Conservation (phyloP, 2,113 vertebrate genomes). For the Micromys minutus region DNA sequence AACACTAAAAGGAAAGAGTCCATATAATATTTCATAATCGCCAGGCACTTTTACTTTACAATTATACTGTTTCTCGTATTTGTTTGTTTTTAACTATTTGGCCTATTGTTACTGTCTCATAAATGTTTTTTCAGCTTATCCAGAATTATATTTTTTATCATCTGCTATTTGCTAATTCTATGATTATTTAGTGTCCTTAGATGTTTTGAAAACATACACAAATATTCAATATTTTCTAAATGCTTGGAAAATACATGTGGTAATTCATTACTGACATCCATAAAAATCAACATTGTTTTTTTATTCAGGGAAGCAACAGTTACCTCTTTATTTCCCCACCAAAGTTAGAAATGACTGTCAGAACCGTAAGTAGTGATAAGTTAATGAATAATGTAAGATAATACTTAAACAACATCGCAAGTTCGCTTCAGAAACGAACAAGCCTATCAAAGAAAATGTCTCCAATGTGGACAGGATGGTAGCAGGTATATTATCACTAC, state of each 20-base stretch:
- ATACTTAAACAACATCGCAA: slow-evolving; percentile 58
- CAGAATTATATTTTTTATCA: slow-evolving; percentile 21
- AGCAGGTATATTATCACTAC: slow-evolving; percentile 75
- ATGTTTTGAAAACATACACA: slow-evolving; percentile 21
- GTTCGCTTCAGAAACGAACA: slow-evolving; percentile 66
- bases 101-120: neutral
- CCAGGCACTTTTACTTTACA: slow-evolving; percentile 8
- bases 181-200: neutral
- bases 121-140: slow-evolving; percentile 24
- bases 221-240: slow-evolving; percentile 31
- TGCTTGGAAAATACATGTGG: neutral
- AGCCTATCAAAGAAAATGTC: slow-evolving; percentile 58
- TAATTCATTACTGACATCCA: slow-evolving; percentile 22
- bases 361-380: slow-evolving; percentile 48
- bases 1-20: slow-evolving; percentile 14
- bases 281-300: slow-evolving; percentile 53
- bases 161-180: neutral
- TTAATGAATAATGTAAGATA: slow-evolving; percentile 72
- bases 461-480: slow-evolving; percentile 49
- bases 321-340: slow-evolving; percentile 27
- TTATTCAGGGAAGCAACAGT: slow-evolving; percentile 21
- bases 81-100: neutral
- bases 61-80: slow-evolving; percentile 36
- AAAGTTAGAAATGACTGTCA: slow-evolving; percentile 55
- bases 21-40: slow-evolving; percentile 29